Base-by-base conservation (phyloP, 1,140 invertebrate species). In the Archivesica marissinica region DNA sequence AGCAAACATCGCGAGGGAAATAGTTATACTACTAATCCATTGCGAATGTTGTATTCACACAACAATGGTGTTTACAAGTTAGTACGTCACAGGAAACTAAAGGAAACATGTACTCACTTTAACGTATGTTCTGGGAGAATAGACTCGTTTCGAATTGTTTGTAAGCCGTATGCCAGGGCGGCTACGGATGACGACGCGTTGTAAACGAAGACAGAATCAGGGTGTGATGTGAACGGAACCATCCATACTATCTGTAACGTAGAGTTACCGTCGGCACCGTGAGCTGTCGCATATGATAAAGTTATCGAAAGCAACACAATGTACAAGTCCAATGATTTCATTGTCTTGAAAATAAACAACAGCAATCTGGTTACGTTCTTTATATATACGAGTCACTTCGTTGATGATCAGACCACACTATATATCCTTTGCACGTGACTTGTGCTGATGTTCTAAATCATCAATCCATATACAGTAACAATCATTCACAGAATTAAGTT, bases 171-270 rank as follows among this genome's bases (percentile, higher is more conserved):
- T 13, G 77, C 77, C 25, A 79, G 20, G 9, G 77, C 77, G 6
- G 54, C 61, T 4, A 79, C 61, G 0, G 77, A 79, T 17, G 59
- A 50, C 9, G 77, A 66, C 0, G 77, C 77, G 30, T 79, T 79
- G 44, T 79, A 44, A 3, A 41, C 41, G 33, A 50, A 79, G 9
- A 79, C 59, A n/a, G 25, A 35, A 1, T 61, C 44, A 1, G 6
- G 28, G 56, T 79, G 77, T 28, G 41, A 44, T 17, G 2, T 0
- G 15, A 79, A 50, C 9, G 77, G 77, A 28, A 79, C 77, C 77
- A 79, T 61, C 77, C 77, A 79, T 6, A 79, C 56, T 0, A 79
- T 38, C 20, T 79, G 52, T 66, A 79, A 20, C 4, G 61, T 50
- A 0, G 66, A 11, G 17, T 79, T 44, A 17, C 38, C n/a, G 0